Percentiles rank a stretch among this genome's conserved stretches.
These are phyloP conservation scores for Sorex fumeus DNA, from an alignment of 2,113 vertebrate genomes.

Conservation along the genomic window DNA sequence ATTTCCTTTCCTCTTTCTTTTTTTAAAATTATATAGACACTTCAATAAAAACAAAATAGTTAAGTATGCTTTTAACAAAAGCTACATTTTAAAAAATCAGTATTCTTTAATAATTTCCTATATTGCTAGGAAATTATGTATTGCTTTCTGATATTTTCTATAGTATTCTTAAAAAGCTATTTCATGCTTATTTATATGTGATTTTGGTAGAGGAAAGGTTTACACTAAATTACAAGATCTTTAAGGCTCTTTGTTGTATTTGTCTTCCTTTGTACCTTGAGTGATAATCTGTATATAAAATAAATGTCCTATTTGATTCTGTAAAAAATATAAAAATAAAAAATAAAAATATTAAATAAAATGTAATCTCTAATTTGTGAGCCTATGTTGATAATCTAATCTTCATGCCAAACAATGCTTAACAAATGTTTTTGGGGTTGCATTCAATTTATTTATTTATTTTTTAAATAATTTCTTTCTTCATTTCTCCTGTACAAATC, in stretches of 20 bases:
- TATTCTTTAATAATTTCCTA: neutral
- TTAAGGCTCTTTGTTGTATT: neutral
- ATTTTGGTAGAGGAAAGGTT: too few species aligned
- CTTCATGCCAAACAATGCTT: neutral
- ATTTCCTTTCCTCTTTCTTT: too few species aligned
- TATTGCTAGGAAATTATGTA: neutral
- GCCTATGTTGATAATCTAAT: neutral
- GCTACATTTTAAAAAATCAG: neutral
- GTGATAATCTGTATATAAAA: neutral
- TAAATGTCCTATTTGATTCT: conserved; percentile 17
- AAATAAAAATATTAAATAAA: too few species aligned
- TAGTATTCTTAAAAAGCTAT: neutral
- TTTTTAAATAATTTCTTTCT: neutral
- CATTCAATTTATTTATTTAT: neutral
- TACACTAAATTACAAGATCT: neutral
- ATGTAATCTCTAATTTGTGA: neutral
- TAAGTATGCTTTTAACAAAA: too few species aligned
- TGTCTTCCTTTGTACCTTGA: neutral
- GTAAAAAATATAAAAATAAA: too few species aligned
- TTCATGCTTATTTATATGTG: neutral
- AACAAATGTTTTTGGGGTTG: neutral
- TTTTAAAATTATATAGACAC: neutral
- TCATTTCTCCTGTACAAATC: too few species aligned
- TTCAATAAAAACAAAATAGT: too few species aligned
- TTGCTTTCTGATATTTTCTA: neutral